A percentile compares a stretch with the other conserved stretches of the same genome.
Evolutionary conservation across 2,113 vertebrate species (phyloP).

Genomic region (Rallus limicola): DNA sequence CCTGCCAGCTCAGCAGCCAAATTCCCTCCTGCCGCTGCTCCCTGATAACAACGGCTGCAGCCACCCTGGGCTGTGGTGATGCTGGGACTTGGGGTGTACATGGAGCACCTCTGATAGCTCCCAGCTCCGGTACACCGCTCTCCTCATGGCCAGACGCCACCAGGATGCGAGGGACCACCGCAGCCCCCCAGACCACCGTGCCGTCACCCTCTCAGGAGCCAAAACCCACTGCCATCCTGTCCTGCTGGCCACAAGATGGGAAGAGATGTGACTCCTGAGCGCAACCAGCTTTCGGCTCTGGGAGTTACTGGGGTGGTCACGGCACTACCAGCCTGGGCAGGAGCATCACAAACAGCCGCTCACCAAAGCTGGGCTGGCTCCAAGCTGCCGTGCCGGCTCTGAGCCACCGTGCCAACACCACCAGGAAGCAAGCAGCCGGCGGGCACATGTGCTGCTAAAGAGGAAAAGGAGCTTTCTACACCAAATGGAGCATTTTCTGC

Average conservation of each 20-base stretch:
- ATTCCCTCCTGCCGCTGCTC: constrained; percentile 29
- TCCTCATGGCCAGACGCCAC: not conserved
- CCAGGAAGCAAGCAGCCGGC: constrained; percentile 2
- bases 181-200: not conserved
- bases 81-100: not conserved
- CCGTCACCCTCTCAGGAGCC: not conserved
- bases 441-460: not conserved
- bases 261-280: rapidly evolving
- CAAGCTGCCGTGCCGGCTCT: not conserved
- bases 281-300: not conserved
- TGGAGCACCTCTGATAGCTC: not conserved
- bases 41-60: not conserved
- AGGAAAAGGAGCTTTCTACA: constrained; percentile 22
- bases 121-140: rapidly evolving
- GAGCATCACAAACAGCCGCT: not conserved
- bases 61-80: not conserved
- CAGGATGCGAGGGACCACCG: rapidly evolving
- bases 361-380: not conserved
- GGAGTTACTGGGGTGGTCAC: not conserved
- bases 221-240: rapidly evolving
- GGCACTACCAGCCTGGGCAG: not conserved
- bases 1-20: constrained; percentile 24
- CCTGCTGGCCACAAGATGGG: rapidly evolving
- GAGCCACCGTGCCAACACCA: not conserved
- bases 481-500: constrained; percentile 43